Percentiles rank a stretch among this genome's conserved stretches.
phyloP scores from a whole-genome alignment of 2,797 vertebrate genomes.

The Molossus alvarezi region DNA sequence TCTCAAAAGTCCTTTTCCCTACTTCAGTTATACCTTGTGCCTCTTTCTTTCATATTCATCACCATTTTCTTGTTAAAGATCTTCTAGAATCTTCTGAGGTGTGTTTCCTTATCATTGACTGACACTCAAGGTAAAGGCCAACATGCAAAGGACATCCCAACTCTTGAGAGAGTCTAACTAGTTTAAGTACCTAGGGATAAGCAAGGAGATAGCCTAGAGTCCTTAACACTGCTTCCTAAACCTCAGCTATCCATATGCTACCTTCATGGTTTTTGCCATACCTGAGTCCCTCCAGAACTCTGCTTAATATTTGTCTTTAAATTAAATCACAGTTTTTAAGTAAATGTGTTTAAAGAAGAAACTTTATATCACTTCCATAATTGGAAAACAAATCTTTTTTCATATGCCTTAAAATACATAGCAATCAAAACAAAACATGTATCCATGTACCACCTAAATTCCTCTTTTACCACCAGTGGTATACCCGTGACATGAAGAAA shows the following conservation, averaged over 20 bases:
- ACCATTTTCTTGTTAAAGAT: not conserved
- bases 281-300: conserved; percentile 19
- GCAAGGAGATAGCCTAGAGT: not conserved
- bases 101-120: not conserved
- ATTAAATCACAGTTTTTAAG: conserved; percentile 41
- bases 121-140: not conserved
- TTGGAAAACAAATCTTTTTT: not conserved
- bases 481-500: not conserved
- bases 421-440: not conserved
- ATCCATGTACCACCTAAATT: conserved; percentile 28
- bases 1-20: conserved; percentile 23
- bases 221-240: not conserved
- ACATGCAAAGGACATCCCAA: not conserved
- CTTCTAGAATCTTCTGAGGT: not conserved
- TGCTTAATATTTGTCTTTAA: conserved; percentile 8
- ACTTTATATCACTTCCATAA: not conserved
- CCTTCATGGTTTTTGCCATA: not conserved
- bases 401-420: not conserved
- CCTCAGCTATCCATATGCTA: not conserved
- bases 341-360: conserved; percentile 18
- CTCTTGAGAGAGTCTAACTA: conserved; percentile 22
- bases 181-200: not conserved
- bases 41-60: not conserved
- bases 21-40: not conserved
- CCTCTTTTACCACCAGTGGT: not conserved